Evolutionary conservation across 2,888 invertebrate species (phyloP), one percentile per base, ranked within the genome.

Genomic region (Hydriomena furcata): DNA sequence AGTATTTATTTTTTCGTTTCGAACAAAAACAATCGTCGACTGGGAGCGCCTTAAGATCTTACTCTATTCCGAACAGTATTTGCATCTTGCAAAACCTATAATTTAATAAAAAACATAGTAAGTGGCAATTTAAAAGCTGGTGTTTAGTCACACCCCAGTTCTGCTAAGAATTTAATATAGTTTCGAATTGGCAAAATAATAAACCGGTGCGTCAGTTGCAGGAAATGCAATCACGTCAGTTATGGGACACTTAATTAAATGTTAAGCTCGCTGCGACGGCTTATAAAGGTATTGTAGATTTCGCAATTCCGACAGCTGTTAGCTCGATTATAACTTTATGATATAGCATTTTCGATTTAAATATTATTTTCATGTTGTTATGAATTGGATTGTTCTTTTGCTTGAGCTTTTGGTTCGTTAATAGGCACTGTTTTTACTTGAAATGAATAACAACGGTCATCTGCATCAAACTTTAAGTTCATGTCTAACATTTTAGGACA

Each of bases 121-220:
- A 37, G n/a, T 31, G 30, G 31, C 36, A 52, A 48, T 42, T 11
- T 24, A 7, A 13, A 32, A 32, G 10, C 13, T 11, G 7, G 10
- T 32, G 10, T 11, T 31, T 25, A 49, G 55, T 53, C 58, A 61
- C 76, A 68, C 74, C 74, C 75, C 68, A 65, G 61, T 73, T 76
- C 66, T 65, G 75, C 63, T 70, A 76, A 80, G 79, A 80, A 80
- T 83, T 84, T 82, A 84, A 87, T 86, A 83, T 74, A 78, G 76
- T 80, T 84, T 80, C 71, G 81, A 84, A 88, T 85, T 84, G 81
- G 84, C 81, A 79, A 85, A 85, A 87, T 88, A 86, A 87, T 84
- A 84, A 81, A 83, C 81, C 58, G 68, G 70, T 63, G 77, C 79
- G 85, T 85, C 85, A 84, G 73, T 70, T 76, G 77, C 83, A 86